Evolutionary conservation across 2,888 invertebrate species (phyloP).

Genomic region (Vannuccia rotundouncinata): DNA sequence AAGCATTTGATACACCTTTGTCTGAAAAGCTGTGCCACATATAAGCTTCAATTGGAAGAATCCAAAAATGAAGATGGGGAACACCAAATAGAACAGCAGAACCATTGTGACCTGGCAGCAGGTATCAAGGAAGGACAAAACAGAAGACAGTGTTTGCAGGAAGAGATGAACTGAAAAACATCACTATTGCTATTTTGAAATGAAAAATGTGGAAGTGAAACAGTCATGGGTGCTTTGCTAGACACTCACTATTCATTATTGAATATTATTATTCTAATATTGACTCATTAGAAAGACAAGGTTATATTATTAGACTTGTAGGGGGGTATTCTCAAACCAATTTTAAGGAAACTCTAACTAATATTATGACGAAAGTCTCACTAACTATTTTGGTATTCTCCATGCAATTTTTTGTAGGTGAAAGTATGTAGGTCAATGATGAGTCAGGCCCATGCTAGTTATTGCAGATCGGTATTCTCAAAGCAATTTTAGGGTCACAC

Average conservation of each 20-base stretch:
- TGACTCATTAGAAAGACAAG: too few species aligned
- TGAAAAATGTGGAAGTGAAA: background rate
- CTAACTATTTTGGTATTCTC: background rate
- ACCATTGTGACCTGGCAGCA: background rate
- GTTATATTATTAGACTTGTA: too few species aligned
- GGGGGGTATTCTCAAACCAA: background rate
- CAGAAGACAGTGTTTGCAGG: background rate
- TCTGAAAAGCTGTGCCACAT: background rate
- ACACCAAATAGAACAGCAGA: background rate
- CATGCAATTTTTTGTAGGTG: too few species aligned
- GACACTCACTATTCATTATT: too few species aligned
- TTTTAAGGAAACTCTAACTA: conserved; percentile 7
- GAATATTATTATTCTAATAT: too few species aligned
- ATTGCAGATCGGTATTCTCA: background rate
- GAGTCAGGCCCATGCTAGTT: background rate
- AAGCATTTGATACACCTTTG: background rate
- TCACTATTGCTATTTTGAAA: background rate
- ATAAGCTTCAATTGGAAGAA: background rate
- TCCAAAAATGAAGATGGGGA: too few species aligned
- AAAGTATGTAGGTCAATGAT: background rate
- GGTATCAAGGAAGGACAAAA: background rate
- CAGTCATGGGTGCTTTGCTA: too few species aligned
- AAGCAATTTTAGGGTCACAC: background rate
- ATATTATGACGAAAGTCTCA: conserved; percentile 13
- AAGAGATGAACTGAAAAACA: background rate